A percentile compares a stretch with the other conserved stretches of the same genome.
phyloP scores from a whole-genome alignment of 2,113 vertebrate genomes.

The Pholis gunnellus region DNA sequence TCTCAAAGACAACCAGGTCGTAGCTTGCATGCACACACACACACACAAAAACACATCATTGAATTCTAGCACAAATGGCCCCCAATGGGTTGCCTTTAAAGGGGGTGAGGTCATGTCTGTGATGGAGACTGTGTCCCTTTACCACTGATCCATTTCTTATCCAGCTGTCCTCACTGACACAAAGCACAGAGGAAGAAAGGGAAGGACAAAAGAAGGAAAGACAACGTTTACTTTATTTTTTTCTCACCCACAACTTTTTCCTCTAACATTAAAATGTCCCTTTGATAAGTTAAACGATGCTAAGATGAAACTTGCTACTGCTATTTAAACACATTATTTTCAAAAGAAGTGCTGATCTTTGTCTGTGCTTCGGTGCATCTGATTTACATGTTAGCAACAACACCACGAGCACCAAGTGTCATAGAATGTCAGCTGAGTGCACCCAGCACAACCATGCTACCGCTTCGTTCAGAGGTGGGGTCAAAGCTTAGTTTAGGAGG shows the following conservation, averaged over 20 bases:
- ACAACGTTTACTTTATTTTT: neutral
- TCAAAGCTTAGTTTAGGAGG: neutral
- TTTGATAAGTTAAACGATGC: neutral
- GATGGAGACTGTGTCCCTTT: conserved; percentile 70
- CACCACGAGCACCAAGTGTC: conserved; percentile 33
- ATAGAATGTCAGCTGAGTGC: conserved; percentile 7
- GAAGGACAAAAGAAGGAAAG: conserved; percentile 23
- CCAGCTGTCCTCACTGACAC: conserved; percentile 67
- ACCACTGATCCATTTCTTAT: conserved; percentile 75
- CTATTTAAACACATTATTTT: conserved; percentile 8
- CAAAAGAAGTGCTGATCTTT: conserved; percentile 35
- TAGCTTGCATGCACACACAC: conserved; percentile 22
- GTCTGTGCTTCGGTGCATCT: conserved; percentile 10
- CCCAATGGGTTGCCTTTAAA: conserved; percentile 71
- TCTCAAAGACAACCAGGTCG: neutral
- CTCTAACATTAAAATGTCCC: conserved; percentile 5
- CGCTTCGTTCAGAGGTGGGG: neutral
- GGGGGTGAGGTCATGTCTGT: conserved; percentile 83
- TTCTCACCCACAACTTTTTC: neutral
- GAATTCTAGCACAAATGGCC: conserved; percentile 68
- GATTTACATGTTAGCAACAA: conserved; percentile 44
- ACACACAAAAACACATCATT: conserved; percentile 12
- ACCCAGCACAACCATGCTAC: neutral
- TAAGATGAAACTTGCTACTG: neutral
- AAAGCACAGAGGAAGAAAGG: conserved; percentile 41